These are phyloP conservation scores for Tachysurus vachellii DNA, from an alignment of 2,113 vertebrate genomes.

Conservation along the genomic window DNA sequence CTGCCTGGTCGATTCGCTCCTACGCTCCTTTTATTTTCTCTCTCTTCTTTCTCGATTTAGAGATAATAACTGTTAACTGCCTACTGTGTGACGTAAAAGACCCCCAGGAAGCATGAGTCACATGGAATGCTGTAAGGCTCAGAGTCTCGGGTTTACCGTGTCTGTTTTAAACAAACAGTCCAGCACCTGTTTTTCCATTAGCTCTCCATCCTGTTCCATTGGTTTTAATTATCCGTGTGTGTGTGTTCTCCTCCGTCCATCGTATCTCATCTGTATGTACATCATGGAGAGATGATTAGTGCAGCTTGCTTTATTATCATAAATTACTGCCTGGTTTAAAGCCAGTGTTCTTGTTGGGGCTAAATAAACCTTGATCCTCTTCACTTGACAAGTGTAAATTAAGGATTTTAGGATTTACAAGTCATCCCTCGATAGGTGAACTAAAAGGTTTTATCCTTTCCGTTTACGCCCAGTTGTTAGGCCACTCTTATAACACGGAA, in stretches of 20 bases:
- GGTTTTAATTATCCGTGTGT: background rate
- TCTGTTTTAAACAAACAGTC: conserved; percentile 41
- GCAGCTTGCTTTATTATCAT: background rate
- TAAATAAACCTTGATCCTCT: background rate
- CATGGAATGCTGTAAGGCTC: background rate
- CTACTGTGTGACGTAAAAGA: background rate
- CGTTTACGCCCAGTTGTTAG: background rate
- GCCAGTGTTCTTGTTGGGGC: background rate
- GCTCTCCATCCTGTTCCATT: conserved; percentile 17
- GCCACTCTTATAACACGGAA: background rate
- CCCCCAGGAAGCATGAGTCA: conserved; percentile 48
- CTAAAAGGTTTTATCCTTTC: background rate
- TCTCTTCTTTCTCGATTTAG: background rate
- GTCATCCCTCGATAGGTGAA: background rate
- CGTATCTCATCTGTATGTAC: conserved; percentile 2
- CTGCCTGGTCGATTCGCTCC: background rate
- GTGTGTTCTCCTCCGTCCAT: background rate
- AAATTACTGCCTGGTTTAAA: conserved; percentile 3
- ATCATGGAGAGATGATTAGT: conserved; percentile 27
- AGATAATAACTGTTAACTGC: background rate
- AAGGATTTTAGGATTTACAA: background rate
- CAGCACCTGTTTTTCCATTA: conserved; percentile 49
- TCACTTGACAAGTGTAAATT: background rate
- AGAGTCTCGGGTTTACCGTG: conserved; percentile 26
- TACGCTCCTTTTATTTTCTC: background rate